Percentiles rank a stretch among this genome's conserved stretches.
phyloP scores from a whole-genome alignment of 2,113 vertebrate genomes.

The Sminthopsis crassicaudata region DNA sequence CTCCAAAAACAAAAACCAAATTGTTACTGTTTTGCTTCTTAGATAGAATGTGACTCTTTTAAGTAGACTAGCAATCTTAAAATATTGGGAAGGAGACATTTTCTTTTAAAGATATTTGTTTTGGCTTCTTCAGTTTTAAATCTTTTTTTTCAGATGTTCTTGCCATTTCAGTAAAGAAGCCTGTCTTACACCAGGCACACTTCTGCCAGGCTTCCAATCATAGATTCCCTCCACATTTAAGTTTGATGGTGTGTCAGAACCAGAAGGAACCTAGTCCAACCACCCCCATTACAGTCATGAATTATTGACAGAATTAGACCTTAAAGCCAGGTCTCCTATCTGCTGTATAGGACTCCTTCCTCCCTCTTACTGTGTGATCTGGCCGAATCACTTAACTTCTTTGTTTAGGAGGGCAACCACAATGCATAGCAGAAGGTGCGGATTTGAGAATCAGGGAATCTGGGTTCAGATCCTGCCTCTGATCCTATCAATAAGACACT shows the following conservation, averaged over 20 bases:
- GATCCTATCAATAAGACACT: slow-evolving; percentile 31
- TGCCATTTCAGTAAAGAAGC: neutral
- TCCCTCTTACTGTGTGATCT: neutral
- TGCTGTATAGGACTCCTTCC: neutral
- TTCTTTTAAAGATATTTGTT: neutral
- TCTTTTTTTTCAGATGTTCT: neutral
- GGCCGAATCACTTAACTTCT: neutral
- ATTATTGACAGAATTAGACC: neutral
- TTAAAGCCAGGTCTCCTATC: neutral
- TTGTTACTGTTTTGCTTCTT: neutral
- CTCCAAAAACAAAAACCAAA: slow-evolving; percentile 5
- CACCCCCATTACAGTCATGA: neutral
- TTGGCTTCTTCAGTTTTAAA: neutral
- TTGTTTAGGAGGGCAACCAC: neutral
- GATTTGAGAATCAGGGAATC: neutral
- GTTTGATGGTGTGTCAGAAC: neutral
- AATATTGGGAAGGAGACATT: neutral
- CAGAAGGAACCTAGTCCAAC: neutral
- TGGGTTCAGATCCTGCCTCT: neutral
- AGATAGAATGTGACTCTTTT: neutral
- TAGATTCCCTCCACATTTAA: neutral
- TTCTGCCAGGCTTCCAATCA: neutral
- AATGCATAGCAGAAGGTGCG: neutral
- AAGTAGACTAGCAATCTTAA: too few species aligned
- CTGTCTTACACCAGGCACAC: neutral